Evolutionary conservation across 2,113 vertebrate species (phyloP).

Genomic region (Oreocharis arfaki): DNA sequence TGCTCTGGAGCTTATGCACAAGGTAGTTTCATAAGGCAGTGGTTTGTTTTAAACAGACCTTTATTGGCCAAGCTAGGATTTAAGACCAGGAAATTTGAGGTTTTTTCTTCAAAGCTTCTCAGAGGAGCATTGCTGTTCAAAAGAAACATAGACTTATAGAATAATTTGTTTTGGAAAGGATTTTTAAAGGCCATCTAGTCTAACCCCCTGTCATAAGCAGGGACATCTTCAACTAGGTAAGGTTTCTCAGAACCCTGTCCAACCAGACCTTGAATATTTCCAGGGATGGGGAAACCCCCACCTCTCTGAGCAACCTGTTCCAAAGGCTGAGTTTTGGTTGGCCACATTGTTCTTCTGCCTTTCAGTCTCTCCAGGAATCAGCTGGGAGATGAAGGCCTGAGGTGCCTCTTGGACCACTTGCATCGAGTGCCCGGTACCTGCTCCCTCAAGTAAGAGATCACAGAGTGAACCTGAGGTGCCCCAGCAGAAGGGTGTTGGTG

Average conservation of each 20-base stretch:
- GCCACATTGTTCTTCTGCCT: neutral
- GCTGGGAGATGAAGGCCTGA: slow-evolving; percentile 62
- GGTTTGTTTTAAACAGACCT: neutral
- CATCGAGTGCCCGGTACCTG: slow-evolving; percentile 9
- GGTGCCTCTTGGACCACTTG: slow-evolving; percentile 47
- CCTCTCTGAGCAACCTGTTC: neutral
- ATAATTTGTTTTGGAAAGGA: neutral
- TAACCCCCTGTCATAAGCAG: neutral
- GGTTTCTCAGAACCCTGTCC: neutral
- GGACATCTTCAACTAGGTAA: neutral
- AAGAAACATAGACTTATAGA: neutral
- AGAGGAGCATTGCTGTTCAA: neutral
- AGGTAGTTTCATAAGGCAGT: neutral
- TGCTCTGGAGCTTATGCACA: neutral
- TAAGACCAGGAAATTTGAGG: neutral
- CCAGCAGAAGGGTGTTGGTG: neutral
- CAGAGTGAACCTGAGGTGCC: neutral
- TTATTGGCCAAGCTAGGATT: neutral
- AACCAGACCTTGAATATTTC: neutral
- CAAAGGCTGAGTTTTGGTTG: neutral
- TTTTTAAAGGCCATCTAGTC: neutral
- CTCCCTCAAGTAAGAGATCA: slow-evolving; percentile 65
- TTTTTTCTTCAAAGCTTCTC: neutral
- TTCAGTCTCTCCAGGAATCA: slow-evolving; percentile 70
- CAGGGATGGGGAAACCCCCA: too few species aligned